Evolutionary conservation across 2,797 vertebrate genomes (phyloP), one percentile per base, ranked within the genome.

Genomic region (Chaenodraco wilsoni): DNA sequence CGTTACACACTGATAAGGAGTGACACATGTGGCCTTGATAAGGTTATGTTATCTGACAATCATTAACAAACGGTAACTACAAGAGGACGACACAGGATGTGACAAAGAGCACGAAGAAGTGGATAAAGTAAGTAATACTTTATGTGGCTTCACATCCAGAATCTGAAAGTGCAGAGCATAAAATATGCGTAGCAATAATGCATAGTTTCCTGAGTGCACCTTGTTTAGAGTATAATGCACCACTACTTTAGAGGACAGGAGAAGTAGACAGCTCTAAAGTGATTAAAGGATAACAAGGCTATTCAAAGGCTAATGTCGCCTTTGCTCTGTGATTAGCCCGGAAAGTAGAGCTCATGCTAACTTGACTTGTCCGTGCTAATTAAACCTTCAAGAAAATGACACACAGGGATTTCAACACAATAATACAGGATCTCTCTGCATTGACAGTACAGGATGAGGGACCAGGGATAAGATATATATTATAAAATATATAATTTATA

Each of bases 31-130:
- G 76, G 83, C 90, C 85, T 81, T 81, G 86, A 89, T 92, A 82
- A 91, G 89, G 87, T 88, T 80, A 84, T 79, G 69, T 46, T 75
- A 75, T 79, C 81, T 78, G 85, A 79, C 85, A 88, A 85, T 88
- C 76, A 81, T 81, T 88, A 79, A 87, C 79, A 23, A 65, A 23
- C 4, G 17, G 82, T 72, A 44, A 56, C 58, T 46, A 11, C 79
- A 51, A 16, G 74, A 72, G 23, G 65, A 67, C 61, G 63, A 50
- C 65, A 45, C 37, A 21, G 37, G 33, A 54, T 5, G 49, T 49
- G 45, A 23, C 31, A 33, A 37, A 17, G 14, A 60, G 50, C 2
- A 9, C 6, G 4, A 9, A 60, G 45, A 72, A 79, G 56, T 14
- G 31, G 58, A 58, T 5, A 1, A 41, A 16, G 12, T 46, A 48